Conservation (phyloP, 2,888 invertebrate species). For the Sympetrum striolatum region DNA sequence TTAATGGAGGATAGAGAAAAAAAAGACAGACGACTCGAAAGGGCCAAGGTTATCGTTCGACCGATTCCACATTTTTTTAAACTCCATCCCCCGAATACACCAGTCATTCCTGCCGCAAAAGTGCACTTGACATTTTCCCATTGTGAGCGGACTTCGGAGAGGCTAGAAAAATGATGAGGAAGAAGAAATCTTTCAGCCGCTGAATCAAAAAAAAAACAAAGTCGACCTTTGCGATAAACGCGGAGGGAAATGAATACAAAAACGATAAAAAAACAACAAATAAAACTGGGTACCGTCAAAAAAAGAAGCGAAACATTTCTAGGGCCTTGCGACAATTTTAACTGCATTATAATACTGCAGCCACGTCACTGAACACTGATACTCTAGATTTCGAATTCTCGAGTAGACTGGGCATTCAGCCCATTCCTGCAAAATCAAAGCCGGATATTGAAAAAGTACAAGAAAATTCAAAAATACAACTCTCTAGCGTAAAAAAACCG, state of each 20-base stretch:
- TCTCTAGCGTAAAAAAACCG: no score
- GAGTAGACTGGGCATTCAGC: no score
- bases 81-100: not conserved
- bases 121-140: not conserved
- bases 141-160: not conserved
- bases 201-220: not conserved
- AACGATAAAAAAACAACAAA: not conserved
- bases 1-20: constrained; percentile 1
- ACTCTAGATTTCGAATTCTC: no score
- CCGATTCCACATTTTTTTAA: not conserved
- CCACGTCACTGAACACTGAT: no score
- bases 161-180: not conserved
- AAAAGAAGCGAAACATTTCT: not conserved
- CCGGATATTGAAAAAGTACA: no score
- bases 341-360: no score
- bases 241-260: not conserved
- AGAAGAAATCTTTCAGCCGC: not conserved
- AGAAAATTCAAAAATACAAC: no score
- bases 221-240: not conserved
- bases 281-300: not conserved
- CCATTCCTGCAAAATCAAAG: no score
- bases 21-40: not conserved
- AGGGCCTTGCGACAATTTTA: not conserved
- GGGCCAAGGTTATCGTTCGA: constrained; percentile 5
- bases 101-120: not conserved